Conservation (phyloP, 2,113 vertebrate species). For the Todiramphus chloris region DNA sequence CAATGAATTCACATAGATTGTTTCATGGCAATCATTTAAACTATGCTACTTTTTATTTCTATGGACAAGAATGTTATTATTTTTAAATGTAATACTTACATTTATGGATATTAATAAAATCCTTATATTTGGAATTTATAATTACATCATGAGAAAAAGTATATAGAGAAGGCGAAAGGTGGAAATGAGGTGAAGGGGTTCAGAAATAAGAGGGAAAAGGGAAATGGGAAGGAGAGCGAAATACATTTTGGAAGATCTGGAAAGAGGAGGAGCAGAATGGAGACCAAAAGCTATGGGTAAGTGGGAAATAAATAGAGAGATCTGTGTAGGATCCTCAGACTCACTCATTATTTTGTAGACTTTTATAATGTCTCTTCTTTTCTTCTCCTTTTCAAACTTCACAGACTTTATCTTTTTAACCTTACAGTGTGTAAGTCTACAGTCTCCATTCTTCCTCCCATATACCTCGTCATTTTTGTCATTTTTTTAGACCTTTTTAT, state of each 20-base stretch:
- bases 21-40: neutral
- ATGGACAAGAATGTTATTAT: neutral
- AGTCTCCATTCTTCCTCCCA: slow-evolving; percentile 13
- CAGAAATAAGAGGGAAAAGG: neutral
- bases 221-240: neutral
- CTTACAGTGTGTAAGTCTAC: neutral
- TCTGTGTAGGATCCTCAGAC: slow-evolving; percentile 1
- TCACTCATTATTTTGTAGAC: slow-evolving; percentile 48
- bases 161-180: neutral
- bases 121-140: neutral
- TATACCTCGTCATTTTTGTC: neutral
- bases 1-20: neutral
- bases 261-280: slow-evolving; percentile 7
- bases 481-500: slow-evolving; percentile 6
- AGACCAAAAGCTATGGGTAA: neutral
- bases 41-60: neutral
- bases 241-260: neutral
- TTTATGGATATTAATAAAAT: neutral
- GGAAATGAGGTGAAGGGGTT: neutral
- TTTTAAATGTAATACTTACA: neutral
- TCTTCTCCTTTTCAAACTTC: slow-evolving; percentile 26
- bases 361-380: slow-evolving; percentile 18
- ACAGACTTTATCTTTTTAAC: slow-evolving; percentile 39
- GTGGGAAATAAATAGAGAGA: slow-evolving; percentile 19
- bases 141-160: neutral